phyloP scores from a whole-genome alignment of 2,113 vertebrate species.

The Oreochromis tanganicae region DNA sequence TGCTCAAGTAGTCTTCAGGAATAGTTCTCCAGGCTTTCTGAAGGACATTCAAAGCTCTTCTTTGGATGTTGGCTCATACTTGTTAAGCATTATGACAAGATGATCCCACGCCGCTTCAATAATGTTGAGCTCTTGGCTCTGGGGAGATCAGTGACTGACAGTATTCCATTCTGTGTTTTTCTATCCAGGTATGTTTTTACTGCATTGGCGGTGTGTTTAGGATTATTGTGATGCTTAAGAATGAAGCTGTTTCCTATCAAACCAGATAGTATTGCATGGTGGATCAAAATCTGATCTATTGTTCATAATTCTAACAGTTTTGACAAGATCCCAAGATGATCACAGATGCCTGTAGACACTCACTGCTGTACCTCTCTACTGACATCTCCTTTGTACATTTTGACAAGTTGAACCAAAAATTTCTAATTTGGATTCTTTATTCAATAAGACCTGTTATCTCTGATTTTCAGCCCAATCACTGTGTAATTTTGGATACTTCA shows the following conservation, averaged over 20 bases:
- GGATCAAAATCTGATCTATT: neutral
- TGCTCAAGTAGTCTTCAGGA: neutral
- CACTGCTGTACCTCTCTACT: neutral
- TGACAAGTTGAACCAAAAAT: neutral
- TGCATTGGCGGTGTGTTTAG: neutral
- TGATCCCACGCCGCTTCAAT: neutral
- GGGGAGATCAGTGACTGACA: neutral
- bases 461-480: neutral
- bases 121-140: neutral
- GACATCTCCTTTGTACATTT: neutral
- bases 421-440: neutral
- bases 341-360: neutral
- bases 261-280: neutral
- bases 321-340: neutral
- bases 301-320: neutral
- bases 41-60: neutral
- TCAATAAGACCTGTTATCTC: neutral
- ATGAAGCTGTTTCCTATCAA: neutral
- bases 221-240: neutral
- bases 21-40: neutral
- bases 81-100: neutral
- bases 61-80: neutral
- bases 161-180: neutral
- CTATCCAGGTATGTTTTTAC: neutral
- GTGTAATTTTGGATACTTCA: neutral